Conservation (phyloP, 1,140 invertebrate species). For the Heliothis subflexa region DNA sequence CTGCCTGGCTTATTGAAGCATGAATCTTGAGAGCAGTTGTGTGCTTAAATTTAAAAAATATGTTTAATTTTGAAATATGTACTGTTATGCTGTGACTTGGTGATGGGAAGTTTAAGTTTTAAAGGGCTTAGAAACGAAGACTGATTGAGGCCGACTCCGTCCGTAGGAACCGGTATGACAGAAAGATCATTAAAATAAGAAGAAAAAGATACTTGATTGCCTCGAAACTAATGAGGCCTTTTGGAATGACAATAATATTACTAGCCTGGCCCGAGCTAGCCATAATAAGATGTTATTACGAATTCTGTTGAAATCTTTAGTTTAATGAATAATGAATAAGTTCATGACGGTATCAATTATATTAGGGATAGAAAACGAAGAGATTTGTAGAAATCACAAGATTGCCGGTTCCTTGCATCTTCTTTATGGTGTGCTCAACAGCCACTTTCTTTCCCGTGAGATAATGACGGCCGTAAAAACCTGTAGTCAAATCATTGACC, state of each 20-base stretch:
- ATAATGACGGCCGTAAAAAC: not conserved
- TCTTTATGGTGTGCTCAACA: too few species aligned
- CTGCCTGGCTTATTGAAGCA: not conserved
- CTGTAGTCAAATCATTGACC: constrained; percentile 10
- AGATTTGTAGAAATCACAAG: too few species aligned
- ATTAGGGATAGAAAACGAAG: too few species aligned
- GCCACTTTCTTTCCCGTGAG: constrained; percentile 19
- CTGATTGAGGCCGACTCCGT: constrained; percentile 9
- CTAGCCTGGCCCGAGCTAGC: not conserved
- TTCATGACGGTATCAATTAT: not conserved
- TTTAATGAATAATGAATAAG: not conserved
- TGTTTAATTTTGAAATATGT: too few species aligned
- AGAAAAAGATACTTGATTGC: constrained; percentile 26
- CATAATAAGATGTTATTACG: not conserved
- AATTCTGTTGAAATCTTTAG: constrained; percentile 2
- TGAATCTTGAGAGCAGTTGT: not conserved
- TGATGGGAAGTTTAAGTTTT: too few species aligned
- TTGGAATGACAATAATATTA: not conserved
- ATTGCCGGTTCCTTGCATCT: too few species aligned
- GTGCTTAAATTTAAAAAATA: not conserved
- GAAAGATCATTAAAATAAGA: not conserved
- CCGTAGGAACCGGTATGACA: constrained; percentile 14
- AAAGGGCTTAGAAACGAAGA: not conserved
- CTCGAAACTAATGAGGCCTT: constrained; percentile 15
- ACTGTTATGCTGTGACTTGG: too few species aligned